Evolutionary conservation across 2,888 invertebrate genomes (phyloP), one percentile per base, ranked within the genome.

Genomic region (Rhimphoctona megacephalus): DNA sequence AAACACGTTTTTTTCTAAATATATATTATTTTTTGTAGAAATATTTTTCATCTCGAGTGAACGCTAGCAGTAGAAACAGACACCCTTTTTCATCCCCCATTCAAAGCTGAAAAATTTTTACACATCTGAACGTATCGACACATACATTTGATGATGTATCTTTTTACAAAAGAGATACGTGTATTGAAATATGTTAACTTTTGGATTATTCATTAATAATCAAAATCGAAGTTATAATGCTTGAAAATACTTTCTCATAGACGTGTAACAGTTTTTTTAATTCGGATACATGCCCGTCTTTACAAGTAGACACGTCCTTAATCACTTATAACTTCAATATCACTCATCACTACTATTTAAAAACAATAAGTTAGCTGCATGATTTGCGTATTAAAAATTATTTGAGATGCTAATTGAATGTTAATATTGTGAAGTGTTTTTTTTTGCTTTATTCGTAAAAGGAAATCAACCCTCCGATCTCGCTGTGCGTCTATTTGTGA

Each of bases 321-420:
- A 39, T 73, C n/a, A 54, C 0, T 69, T 25, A 49, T 54, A 73
- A 33, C 36, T 74, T 43, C 54, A 19, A 33, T 11, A 30, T 54
- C 14, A 39, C 73, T 57, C n/a, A 43, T 57, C 3, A 57, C 22
- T 39, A 25, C 25, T 22, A 22, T 43, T 43, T 19, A 8, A 54
- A 43, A 22, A 74, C 73, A 36, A 67, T 19, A 67, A 8, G 11
- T 17, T 57, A 57, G 52, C 25, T 67, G 81, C 85, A 85, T 39
- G 81, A n/a, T 85, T 66, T 14, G 61, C 72, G 49, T 61, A 19
- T 52, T 78, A 67, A 78, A 11, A 14, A 30, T 52, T 46, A 69
- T 69, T 52, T 74, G 78, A 61, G 19, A 64, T 79, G 49, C 14
- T 9, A 79, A 73, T n/a, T n/a, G 33, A 46, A 7, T 36, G 78